Evolutionary conservation across 2,888 invertebrate genomes (phyloP), one percentile per base, ranked within the genome.

Genomic region (Xylocampa areola): DNA sequence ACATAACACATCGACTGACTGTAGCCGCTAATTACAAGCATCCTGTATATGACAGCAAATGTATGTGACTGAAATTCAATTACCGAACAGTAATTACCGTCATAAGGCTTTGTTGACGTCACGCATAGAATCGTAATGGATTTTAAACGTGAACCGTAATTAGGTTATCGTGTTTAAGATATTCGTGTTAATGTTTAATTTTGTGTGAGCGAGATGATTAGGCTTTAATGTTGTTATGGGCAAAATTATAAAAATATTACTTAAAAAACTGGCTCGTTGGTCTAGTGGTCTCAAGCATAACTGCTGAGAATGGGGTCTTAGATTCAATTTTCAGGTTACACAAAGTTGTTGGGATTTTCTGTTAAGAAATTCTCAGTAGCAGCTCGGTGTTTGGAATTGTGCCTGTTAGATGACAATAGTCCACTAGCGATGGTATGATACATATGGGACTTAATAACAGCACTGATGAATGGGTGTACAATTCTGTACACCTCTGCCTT

Each of bases 61-160:
- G 66, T 51, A 67, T 76, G 76, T 68, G 65, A 71, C 71, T 74
- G 76, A 79, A 81, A 81, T 81, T 80, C 81, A 82, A 84, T 84
- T 82, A 83, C 67, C 66, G 72, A 59, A 71, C 52, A 70, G 69
- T 80, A 81, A 84, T 84, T 82, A 81, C 70, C 41, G 47, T 61
- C 63, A 74, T 67, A 61, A 21, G 35, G 53, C 53, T 45, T 66
- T 68, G 68, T 73, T 75, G 63, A 54, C 33, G 25, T 21, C 52
- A 29, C 55, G 54, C 65, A 55, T 61, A 61, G 51, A 68, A 68
- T 47, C 10, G 19, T 68, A 47, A 68, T 61, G 45, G 36, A 29
- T 61, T 63, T 60, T 60, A 32, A 63, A 68, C 40, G 11, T 32
- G 14, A 11, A 40, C 17, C 10, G 16, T 17, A 27, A 14, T 27